These are phyloP conservation scores for Malurus leucopterus DNA, from an alignment of 2,797 vertebrate genomes.

Conservation along the genomic window DNA sequence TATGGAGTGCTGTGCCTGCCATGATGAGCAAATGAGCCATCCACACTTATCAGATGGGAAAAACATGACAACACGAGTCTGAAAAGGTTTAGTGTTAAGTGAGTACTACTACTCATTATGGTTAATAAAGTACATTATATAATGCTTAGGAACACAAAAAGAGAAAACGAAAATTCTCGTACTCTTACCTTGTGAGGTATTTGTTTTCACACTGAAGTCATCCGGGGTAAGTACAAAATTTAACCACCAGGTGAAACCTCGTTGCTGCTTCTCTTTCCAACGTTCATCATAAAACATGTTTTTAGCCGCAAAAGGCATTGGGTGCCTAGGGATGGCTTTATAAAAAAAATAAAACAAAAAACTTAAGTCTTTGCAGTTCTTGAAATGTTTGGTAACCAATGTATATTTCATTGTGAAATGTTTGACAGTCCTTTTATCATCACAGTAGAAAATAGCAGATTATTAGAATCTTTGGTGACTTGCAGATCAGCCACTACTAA, in stretches of 20 bases:
- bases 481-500: neutral
- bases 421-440: neutral
- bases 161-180: neutral
- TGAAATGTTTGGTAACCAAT: neutral
- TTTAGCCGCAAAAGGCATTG: slow-evolving; percentile 92
- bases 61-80: neutral
- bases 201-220: slow-evolving; percentile 87
- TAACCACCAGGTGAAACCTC: slow-evolving; percentile 93
- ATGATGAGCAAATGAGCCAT: neutral
- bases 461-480: neutral
- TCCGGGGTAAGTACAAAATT: slow-evolving; percentile 95
- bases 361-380: neutral
- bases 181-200: slow-evolving; percentile 80
- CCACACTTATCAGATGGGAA: neutral
- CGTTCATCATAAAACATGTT: slow-evolving; percentile 97
- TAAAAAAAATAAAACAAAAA: neutral
- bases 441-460: neutral
- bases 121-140: neutral
- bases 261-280: slow-evolving; percentile 95
- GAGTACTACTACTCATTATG: neutral
- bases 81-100: neutral
- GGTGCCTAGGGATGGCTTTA: slow-evolving; percentile 89
- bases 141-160: neutral
- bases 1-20: neutral
- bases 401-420: neutral